These are phyloP conservation scores for Planococcus citri DNA, from an alignment of 1,140 invertebrate genomes.

Conservation along the genomic window DNA sequence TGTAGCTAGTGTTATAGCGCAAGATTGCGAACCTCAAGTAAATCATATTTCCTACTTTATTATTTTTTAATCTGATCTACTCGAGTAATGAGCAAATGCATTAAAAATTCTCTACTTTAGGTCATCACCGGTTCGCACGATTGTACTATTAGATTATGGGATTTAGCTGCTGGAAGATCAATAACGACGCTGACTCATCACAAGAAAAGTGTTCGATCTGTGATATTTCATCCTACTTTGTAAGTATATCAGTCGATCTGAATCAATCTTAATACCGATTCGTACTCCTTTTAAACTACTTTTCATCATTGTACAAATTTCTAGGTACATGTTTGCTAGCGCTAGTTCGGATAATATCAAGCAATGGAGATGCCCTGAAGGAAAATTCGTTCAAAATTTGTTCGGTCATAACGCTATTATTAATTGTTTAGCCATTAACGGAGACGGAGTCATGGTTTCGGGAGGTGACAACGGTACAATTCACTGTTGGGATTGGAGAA, in stretches of 20 bases:
- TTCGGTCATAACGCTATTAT: constrained; percentile 96
- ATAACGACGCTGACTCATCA: constrained; percentile 94
- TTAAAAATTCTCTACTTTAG: constrained; percentile 30
- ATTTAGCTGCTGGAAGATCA: constrained; percentile 89
- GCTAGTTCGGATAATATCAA: constrained; percentile 98
- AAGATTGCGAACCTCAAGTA: constrained; percentile 86
- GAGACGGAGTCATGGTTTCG: constrained; percentile 89
- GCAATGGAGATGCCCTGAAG: constrained; percentile 97
- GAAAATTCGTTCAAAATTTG: constrained; percentile 95
- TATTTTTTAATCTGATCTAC: constrained; percentile 10
- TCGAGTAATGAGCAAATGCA: neutral
- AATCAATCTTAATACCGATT: neutral
- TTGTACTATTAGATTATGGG: constrained; percentile 87
- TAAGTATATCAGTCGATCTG: constrained; percentile 36
- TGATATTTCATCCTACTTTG: constrained; percentile 81
- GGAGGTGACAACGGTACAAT: constrained; percentile 98
- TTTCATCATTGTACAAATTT: constrained; percentile 27
- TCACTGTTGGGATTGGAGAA: constrained; percentile 98
- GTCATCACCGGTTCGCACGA: constrained; percentile 71
- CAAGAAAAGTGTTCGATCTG: constrained; percentile 91
- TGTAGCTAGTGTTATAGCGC: constrained; percentile 83
- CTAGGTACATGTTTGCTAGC: constrained; percentile 87
- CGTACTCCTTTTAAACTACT: neutral
- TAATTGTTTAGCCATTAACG: constrained; percentile 89
- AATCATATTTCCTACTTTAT: constrained; percentile 9